Evolutionary conservation across 2,888 invertebrate genomes (phyloP).

Genomic region (Drosophila recens): DNA sequence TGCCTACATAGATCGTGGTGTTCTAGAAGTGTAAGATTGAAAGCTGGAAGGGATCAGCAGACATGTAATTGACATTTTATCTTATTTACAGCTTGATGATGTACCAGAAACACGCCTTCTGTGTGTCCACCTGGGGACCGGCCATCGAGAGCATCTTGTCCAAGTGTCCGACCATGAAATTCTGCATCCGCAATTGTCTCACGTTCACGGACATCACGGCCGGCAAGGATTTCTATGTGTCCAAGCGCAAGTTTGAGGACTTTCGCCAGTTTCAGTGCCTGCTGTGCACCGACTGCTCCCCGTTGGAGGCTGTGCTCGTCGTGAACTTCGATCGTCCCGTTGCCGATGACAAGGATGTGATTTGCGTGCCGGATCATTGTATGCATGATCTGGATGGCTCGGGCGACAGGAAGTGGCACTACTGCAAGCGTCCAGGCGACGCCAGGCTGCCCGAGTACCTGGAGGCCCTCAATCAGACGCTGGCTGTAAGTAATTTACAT

Average conservation of each 20-base stretch:
- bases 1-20: constrained; percentile 75
- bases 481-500: constrained; percentile 51
- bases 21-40: constrained; percentile 77
- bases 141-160: constrained; percentile 88
- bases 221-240: constrained; percentile 82
- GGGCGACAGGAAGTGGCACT: constrained; percentile 68
- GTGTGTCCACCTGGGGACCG: constrained; percentile 87
- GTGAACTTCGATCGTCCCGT: constrained; percentile 77
- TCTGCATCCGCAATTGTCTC: constrained; percentile 88
- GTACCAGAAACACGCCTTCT: constrained; percentile 75
- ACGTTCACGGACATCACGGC: constrained; percentile 87
- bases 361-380: constrained; percentile 56
- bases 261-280: constrained; percentile 74
- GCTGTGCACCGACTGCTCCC: constrained; percentile 78
- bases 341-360: constrained; percentile 29
- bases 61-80: not conserved
- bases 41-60: not conserved
- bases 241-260: constrained; percentile 75
- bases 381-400: constrained; percentile 25
- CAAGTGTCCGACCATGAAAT: constrained; percentile 88
- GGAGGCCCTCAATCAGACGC: constrained; percentile 61
- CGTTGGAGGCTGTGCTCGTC: constrained; percentile 75
- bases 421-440: constrained; percentile 80
- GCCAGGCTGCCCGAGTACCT: constrained; percentile 62
- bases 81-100: constrained; percentile 65